phyloP scores from a whole-genome alignment of 2,113 vertebrate genomes.

The Eptatretus burgeri region DNA sequence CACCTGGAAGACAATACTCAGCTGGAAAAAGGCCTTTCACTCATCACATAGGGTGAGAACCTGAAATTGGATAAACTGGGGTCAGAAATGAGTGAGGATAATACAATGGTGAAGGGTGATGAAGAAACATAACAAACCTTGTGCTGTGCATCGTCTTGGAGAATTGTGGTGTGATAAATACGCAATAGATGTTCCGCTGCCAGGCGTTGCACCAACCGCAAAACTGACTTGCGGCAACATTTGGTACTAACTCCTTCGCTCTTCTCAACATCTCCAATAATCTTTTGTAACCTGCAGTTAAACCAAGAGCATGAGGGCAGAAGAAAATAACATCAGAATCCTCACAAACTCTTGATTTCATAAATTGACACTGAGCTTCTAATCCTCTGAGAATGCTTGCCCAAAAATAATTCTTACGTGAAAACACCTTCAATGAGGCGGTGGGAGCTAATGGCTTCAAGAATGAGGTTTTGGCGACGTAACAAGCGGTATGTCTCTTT shows the following conservation, averaged over 20 bases:
- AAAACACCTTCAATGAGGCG: conserved; percentile 54
- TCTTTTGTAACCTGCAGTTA: conserved; percentile 50
- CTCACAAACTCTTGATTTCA: no score
- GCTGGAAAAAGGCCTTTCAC: no score
- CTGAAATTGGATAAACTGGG: background rate
- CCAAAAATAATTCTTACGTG: conserved; percentile 26
- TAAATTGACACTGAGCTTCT: background rate
- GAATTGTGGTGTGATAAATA: conserved; percentile 43
- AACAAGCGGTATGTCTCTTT: conserved; percentile 37
- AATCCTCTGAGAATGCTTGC: background rate
- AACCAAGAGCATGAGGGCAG: background rate
- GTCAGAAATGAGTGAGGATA: background rate
- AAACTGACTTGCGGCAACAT: conserved; percentile 70
- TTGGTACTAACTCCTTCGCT: conserved; percentile 39
- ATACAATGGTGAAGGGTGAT: no score
- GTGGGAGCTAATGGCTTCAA: conserved; percentile 40
- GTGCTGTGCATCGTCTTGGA: conserved; percentile 62
- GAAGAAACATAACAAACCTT: conserved; percentile 22
- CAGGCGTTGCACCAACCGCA: conserved; percentile 37
- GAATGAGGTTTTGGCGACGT: conserved; percentile 61
- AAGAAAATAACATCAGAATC: no score
- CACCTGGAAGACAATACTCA: conserved; percentile 19
- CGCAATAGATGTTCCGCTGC: conserved; percentile 42
- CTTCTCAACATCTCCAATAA: conserved; percentile 60
- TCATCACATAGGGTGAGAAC: background rate